phyloP scores from a whole-genome alignment of 2,888 invertebrate species.

The Plebejus melissa region DNA sequence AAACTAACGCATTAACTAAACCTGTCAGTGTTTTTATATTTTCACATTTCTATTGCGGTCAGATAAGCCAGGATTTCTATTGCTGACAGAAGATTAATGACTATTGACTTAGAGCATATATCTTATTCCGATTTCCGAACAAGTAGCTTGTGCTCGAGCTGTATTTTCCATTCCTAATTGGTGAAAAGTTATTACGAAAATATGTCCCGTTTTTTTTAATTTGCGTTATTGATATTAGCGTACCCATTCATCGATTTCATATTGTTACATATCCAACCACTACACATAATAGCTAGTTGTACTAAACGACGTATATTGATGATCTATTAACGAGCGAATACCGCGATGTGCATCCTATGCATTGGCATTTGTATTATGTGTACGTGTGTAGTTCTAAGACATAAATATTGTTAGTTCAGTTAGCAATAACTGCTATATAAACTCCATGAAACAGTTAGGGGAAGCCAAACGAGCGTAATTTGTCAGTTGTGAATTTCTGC shows the following conservation, averaged over 20 bases:
- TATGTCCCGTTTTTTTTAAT: too few relatives aligned
- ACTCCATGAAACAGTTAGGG: too few relatives aligned
- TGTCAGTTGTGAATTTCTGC: too few relatives aligned
- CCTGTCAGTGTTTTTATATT: not conserved
- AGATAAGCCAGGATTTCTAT: not conserved
- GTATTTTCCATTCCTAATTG: too few relatives aligned
- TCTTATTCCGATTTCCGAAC: not conserved
- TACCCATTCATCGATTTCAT: not conserved
- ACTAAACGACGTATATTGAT: conserved; percentile 8
- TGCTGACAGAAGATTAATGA: not conserved
- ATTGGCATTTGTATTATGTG: conserved; percentile 7
- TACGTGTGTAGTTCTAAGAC: not conserved
- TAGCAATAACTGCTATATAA: not conserved
- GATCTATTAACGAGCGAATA: conserved; percentile 7
- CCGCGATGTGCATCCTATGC: conserved; percentile 18
- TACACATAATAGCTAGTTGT: not conserved
- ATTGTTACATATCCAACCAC: not conserved
- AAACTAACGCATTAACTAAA: not conserved
- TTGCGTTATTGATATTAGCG: too few relatives aligned
- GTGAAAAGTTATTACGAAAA: too few relatives aligned
- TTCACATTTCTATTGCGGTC: not conserved
- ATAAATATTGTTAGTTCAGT: not conserved
- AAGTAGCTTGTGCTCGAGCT: not conserved
- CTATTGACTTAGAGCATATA: not conserved
- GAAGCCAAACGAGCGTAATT: too few relatives aligned